Conservation (phyloP, 2,797 vertebrate genomes). For the Onychomys arenicola region DNA sequence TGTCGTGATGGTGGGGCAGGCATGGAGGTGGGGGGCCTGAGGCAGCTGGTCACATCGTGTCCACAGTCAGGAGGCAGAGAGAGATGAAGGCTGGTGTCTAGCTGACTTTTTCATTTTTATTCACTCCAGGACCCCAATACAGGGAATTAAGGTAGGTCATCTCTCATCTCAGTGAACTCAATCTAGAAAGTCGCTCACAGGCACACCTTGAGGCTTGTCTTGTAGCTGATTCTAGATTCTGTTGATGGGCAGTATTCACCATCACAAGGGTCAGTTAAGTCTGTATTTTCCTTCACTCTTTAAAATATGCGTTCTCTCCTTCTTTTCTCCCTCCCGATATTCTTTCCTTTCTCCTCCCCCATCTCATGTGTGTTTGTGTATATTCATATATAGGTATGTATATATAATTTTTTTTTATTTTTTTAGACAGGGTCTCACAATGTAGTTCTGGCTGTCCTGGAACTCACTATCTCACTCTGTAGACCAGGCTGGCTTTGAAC, state of each 20-base stretch:
- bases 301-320: background rate
- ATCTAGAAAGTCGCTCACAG: background rate
- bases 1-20: background rate
- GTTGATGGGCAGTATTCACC: background rate
- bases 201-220: too few relatives aligned
- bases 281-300: background rate
- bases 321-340: background rate
- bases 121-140: background rate
- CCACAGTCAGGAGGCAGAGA: background rate
- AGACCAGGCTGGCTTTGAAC: background rate
- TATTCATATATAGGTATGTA: too few relatives aligned
- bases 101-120: background rate
- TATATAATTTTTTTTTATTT: background rate
- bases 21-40: background rate
- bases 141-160: background rate
- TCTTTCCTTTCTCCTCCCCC: background rate
- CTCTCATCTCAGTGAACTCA: background rate
- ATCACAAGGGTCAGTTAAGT: background rate
- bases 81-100: background rate
- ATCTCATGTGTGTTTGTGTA: background rate
- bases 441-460: background rate
- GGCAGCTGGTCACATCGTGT: too few relatives aligned
- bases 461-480: background rate
- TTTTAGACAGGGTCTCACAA: background rate
- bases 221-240: background rate